Evolutionary conservation across 2,797 vertebrate genomes (phyloP).

Genomic region (Merluccius polli): DNA sequence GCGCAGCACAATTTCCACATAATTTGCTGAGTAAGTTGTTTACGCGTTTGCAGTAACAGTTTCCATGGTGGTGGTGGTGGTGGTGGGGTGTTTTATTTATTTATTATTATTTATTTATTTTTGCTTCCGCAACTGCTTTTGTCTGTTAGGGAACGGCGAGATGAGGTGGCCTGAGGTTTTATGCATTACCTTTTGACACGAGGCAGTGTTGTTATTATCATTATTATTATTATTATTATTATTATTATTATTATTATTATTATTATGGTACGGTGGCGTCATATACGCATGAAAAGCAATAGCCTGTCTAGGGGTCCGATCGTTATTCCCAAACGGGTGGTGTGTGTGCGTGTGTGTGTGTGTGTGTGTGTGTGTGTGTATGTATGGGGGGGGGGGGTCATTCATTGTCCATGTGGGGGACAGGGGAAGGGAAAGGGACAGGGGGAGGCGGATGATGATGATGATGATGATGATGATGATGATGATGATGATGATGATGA

Average conservation of each 20-base stretch:
- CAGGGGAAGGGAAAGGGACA: constrained; percentile 31
- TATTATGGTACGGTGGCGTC: neutral
- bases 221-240: neutral
- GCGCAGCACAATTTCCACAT: neutral
- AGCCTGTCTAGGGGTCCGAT: too few species aligned
- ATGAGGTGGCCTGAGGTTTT: neutral
- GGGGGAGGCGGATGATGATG: constrained; percentile 41
- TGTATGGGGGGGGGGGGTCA: constrained; percentile 43
- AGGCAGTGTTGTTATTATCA: neutral
- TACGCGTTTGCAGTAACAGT: neutral
- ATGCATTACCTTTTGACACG: neutral
- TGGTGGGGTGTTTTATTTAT: neutral
- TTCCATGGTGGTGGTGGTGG: neutral
- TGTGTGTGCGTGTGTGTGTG: too few species aligned
- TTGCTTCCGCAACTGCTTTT: constrained; percentile 3
- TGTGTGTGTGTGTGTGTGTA: too few species aligned
- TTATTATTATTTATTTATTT: neutral
- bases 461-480: constrained; percentile 32
- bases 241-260: neutral
- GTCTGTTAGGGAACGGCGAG: neutral
- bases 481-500: constrained; percentile 37
- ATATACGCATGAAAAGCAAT: neutral
- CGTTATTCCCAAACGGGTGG: neutral
- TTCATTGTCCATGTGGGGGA: constrained; percentile 63
- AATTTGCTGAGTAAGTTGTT: neutral